Base-by-base conservation (phyloP, 2,113 vertebrate species). In the Leuciscus idus region DNA sequence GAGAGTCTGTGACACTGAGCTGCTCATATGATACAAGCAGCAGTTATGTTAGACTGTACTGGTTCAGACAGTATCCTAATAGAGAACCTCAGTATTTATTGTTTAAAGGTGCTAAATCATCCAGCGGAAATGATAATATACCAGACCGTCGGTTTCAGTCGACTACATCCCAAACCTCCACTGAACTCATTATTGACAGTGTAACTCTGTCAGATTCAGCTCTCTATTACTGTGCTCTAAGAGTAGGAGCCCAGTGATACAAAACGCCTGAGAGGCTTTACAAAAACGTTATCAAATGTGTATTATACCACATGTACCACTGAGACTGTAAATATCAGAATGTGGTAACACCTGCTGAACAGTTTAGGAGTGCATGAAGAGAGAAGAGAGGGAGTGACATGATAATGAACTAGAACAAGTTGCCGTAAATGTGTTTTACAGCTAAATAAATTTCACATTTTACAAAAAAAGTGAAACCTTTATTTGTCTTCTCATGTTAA, bases 1-100 rank as follows among this genome's bases (percentile, higher is more conserved):
- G 28, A 61, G 68, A 84, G 12, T 66, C 39, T 64, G 73, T 85
- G 19, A 77, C 36, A 52, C 15, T 85, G 72, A 85, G n/a, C 2
- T 85, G 83, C 21, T 36, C 73, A 13, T 77, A 64, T 66, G 36
- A 66, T 2, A 8, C 74, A 30, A 85, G 4, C 23, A 84, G 70
- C 15, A 28, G 19, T 13, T 0, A 48, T 12, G 4, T 55, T 2
- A 0, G 0, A 1, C 50, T 55, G 19, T 48, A 19, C 52, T 55
- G 52, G 52, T 19, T 2, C 52, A 55, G 52, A 55, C 52, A 73
- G 50, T 28, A 17, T 84, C 19, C 66, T 0, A 76, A 64, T 0
- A 48, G 0, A 13, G 48, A 64, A 64, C 26, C 4, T 13, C 26
- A 4, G n/a, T 28, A 64, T 64, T 61, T 61, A 61, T 2, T 64